phyloP scores from a whole-genome alignment of 2,113 vertebrate species.

The Siniperca chuatsi region DNA sequence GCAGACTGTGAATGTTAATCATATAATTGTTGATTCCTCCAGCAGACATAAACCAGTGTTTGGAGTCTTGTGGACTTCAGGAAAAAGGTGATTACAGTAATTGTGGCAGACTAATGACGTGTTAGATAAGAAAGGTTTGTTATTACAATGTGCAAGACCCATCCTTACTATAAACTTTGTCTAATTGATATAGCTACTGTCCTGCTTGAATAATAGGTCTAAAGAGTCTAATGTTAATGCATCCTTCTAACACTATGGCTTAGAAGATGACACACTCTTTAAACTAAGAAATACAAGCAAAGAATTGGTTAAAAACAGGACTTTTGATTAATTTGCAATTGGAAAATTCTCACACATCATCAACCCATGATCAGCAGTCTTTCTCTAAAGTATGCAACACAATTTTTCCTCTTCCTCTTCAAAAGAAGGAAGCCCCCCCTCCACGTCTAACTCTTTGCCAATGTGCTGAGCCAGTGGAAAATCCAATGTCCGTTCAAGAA shows the following conservation, averaged over 20 bases:
- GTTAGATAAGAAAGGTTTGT: constrained; percentile 76
- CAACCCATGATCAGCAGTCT: constrained; percentile 34
- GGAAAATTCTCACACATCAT: constrained; percentile 57
- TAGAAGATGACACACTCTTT: constrained; percentile 9
- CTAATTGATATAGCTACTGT: constrained; percentile 59
- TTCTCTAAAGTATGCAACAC: constrained; percentile 57
- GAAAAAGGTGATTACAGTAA: constrained; percentile 82
- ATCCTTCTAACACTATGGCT: background rate
- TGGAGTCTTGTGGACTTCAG: constrained; percentile 73
- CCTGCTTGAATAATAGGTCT: constrained; percentile 32
- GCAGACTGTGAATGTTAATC: constrained; percentile 76
- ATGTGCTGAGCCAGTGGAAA: constrained; percentile 86
- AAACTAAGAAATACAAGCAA: constrained; percentile 24
- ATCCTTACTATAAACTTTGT: constrained; percentile 71
- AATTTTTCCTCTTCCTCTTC: constrained; percentile 74
- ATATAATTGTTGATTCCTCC: constrained; percentile 80
- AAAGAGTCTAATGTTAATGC: constrained; percentile 1
- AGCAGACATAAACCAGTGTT: constrained; percentile 77
- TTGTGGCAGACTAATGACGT: constrained; percentile 79
- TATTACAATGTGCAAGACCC: constrained; percentile 70
- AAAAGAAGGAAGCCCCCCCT: constrained; percentile 78
- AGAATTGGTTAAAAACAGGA: constrained; percentile 1
- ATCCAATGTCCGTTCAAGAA: constrained; percentile 70
- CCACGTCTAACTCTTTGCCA: constrained; percentile 60
- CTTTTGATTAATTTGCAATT: constrained; percentile 36